These are phyloP conservation scores for Enchytraeus crypticus DNA, from an alignment of 2,888 invertebrate species.

Conservation along the genomic window DNA sequence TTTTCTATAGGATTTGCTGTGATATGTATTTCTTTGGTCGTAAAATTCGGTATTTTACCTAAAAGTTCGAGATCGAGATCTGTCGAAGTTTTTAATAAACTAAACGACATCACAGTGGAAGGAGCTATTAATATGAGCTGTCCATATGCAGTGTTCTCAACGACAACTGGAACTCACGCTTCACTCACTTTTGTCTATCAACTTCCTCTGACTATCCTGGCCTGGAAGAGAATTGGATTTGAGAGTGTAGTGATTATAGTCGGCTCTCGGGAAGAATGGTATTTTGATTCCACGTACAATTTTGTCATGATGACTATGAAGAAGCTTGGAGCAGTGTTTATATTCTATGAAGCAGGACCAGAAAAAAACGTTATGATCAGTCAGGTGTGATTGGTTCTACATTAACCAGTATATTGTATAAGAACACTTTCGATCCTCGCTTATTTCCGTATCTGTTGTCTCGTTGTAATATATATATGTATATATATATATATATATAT, in stretches of 20 bases:
- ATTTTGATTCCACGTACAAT: conserved; percentile 4
- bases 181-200: conserved; percentile 11
- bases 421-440: no score
- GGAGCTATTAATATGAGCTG: not conserved
- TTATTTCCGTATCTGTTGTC: no score
- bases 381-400: no score
- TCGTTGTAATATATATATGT: no score
- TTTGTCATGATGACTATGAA: not conserved
- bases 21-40: no score
- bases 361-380: conserved; percentile 16
- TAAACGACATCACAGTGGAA: not conserved
- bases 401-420: no score
- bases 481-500: no score
- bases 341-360: conserved; percentile 5
- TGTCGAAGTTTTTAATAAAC: not conserved
- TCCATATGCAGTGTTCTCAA: conserved; percentile 17
- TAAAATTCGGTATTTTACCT: no score
- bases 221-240: conserved; percentile 17
- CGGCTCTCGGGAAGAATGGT: conserved; percentile 11
- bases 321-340: conserved; percentile 3
- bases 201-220: conserved; percentile 14
- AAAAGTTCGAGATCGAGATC: no score
- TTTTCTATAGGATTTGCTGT: no score
- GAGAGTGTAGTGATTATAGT: conserved; percentile 13
- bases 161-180: conserved; percentile 8